Percentiles rank a stretch among this genome's conserved stretches.
These are phyloP conservation scores for Dendrophyllia cribrosa DNA, from an alignment of 64 coral and sea anemone species.

Conservation along the genomic window DNA sequence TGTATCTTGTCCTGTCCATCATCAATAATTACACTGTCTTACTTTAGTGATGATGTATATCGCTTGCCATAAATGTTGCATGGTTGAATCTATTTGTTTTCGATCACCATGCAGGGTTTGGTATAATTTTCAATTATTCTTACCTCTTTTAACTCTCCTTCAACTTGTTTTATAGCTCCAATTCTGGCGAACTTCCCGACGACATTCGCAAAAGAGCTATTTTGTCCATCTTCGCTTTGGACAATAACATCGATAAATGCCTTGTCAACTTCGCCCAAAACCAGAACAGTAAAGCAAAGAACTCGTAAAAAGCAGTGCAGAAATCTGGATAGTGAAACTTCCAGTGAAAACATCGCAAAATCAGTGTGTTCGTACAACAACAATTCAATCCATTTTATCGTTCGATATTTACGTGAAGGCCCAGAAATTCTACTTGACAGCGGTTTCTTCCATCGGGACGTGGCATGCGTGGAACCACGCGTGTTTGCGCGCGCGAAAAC, in stretches of 20 bases:
- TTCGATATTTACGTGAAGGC: neutral
- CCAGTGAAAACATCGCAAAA: conserved; percentile 28
- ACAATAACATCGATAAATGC: conserved; percentile 28
- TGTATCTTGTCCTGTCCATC: too few relatives aligned
- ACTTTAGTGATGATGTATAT: too few relatives aligned
- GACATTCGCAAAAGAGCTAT: conserved; percentile 19
- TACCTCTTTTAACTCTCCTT: conserved; percentile 36
- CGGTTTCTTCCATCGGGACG: neutral
- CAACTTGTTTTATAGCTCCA: conserved; percentile 31
- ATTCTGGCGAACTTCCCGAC: conserved; percentile 29
- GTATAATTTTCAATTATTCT: neutral
- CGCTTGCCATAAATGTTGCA: too few relatives aligned
- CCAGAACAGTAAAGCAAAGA: conserved; percentile 18
- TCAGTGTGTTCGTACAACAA: too few relatives aligned
- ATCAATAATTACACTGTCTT: too few relatives aligned
- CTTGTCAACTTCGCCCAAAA: conserved; percentile 47
- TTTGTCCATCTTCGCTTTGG: conserved; percentile 36
- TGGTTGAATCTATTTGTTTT: too few relatives aligned
- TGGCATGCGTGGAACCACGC: neutral
- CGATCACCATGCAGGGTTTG: too few relatives aligned
- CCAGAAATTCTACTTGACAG: neutral
- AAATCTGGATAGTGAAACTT: conserved; percentile 35
- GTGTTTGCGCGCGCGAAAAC: neutral
- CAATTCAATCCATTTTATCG: neutral
- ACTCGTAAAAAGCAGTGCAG: conserved; percentile 3